These are phyloP conservation scores for Odontothrips loti DNA, from an alignment of 2,888 invertebrate species.

Conservation along the genomic window DNA sequence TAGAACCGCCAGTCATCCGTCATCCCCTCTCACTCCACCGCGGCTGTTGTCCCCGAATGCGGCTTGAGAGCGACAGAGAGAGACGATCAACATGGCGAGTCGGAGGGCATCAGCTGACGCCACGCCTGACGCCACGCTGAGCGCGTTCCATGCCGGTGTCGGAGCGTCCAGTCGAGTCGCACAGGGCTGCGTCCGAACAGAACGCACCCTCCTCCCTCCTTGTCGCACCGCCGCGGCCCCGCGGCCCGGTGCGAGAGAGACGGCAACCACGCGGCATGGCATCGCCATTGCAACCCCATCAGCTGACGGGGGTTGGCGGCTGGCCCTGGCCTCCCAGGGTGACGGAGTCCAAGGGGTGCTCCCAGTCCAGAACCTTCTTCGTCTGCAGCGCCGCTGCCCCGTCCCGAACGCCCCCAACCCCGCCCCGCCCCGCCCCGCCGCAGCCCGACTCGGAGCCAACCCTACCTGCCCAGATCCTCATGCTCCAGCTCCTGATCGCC, in stretches of 20 bases:
- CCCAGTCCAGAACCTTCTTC: too few relatives aligned
- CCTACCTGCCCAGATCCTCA: neutral
- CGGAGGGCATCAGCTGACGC: neutral
- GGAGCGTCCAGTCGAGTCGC: neutral
- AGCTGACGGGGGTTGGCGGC: constrained; percentile 9
- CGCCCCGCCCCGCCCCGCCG: neutral
- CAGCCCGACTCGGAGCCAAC: neutral
- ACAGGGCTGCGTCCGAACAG: neutral
- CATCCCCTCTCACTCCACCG: too few relatives aligned
- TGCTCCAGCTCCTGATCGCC: neutral
- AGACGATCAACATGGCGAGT: neutral
- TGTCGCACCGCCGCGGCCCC: neutral
- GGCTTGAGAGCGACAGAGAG: neutral
- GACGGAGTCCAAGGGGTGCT: too few relatives aligned
- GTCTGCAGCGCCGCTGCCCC: too few relatives aligned
- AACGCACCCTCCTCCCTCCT: neutral
- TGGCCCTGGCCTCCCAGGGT: too few relatives aligned
- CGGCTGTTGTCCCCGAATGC: too few relatives aligned
- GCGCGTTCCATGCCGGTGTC: too few relatives aligned
- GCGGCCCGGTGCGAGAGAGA: neutral
- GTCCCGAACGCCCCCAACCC: neutral
- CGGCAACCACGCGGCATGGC: too few relatives aligned
- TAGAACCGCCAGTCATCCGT: too few relatives aligned
- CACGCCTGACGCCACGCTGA: neutral
- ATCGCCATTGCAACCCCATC: neutral